Evolutionary conservation across 2,113 vertebrate species (phyloP), one percentile per base, ranked within the genome.

Genomic region (Seriola quinqueradiata): DNA sequence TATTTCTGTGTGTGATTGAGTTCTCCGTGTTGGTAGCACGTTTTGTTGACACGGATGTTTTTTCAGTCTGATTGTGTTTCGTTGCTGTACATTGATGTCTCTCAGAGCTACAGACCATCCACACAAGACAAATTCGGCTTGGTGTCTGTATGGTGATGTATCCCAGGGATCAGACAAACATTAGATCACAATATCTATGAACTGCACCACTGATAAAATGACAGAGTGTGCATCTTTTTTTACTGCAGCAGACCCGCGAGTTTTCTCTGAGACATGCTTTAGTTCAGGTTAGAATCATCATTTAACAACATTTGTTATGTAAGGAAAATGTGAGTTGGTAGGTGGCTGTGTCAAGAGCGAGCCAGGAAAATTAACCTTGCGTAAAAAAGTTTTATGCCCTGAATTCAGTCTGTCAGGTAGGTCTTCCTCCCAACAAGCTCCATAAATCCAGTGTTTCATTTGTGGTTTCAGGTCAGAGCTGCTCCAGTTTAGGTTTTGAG

Each of bases 391-490:
- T 34, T 65, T 57, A 38, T 57, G 67, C 46, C 64, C 76, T 75
- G 68, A 74, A 70, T 79, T 57, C 44, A 75, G 34, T 42, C 61
- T 84, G 46, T 58, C 64, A 66, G 67, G 40, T 36, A 10, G 32
- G 50, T 82, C 12, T 32, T 82, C 55, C 40, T 79, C 70, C 36
- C 58, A 70, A 38, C 42, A 16, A 77, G 67, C 38, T 75, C 34
- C 25, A 67, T 58, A 23, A 76, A 70, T 50, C 58, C 19, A 46
- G 3, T 55, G 57, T 67, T 75, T 36, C 23, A n/a, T 75, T 67
- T 61, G 36, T 82, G 44, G 52, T 76, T 80, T 87, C 54, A 86
- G 81, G 72, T 84, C 86, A 85, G 83, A 81, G 61, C 78, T 84
- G 82, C 73, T 82, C 76, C 25, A 78, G 16, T 88, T 87, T 71